Base-by-base conservation (phyloP, 35 echinoderm and acorn worm species). In the Heliocidaris erythrogramma region DNA sequence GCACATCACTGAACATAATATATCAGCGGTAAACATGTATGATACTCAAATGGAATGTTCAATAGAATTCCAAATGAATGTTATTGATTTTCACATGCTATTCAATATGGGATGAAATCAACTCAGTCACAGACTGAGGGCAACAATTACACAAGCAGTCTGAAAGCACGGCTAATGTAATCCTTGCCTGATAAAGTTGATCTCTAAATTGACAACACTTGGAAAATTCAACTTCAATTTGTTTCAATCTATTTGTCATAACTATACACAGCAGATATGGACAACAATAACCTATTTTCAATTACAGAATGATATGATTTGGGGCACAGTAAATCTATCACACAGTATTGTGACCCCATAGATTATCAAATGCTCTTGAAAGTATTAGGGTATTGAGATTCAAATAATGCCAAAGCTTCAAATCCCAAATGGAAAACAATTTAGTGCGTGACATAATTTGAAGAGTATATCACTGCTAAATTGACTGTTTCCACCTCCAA, bases 121-220 rank as follows among this genome's bases (percentile, higher is more conserved):
- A 11, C 18, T 60, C 59, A 60, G 7, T 17, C 27, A 27, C 65
- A 3, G 35, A 78, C 4, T 29, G 17, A 78, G 65, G 65, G 24
- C 5, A 78, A n/a, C 4, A 78, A 78, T n/a, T n/a, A n/a, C 18
- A 78, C 65, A 78, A 42, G 0, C 27, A 21, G 18, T 78, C 65
- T 56, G 52, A 78, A 71, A 2, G 14, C 5, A 78, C 65, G 12
- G 52, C 14, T 13, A 56, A 56, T 3, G 7, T 78, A 78, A 78
- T 78, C 65, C 21, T 5, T n/a, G 27, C 5, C 27, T 78, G 21
- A 78, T 42, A 21, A 5, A 78, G 65, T 27, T 78, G 65, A 78
- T 78, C 65, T 24, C 65, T 78, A 78, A 78, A 78, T 78, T 78
- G 65, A 78, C 65, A 78, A 78, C 65, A 78, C 65, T 27, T 60